Conservation (phyloP, 2,797 vertebrate species). For the Siniperca obscura region DNA sequence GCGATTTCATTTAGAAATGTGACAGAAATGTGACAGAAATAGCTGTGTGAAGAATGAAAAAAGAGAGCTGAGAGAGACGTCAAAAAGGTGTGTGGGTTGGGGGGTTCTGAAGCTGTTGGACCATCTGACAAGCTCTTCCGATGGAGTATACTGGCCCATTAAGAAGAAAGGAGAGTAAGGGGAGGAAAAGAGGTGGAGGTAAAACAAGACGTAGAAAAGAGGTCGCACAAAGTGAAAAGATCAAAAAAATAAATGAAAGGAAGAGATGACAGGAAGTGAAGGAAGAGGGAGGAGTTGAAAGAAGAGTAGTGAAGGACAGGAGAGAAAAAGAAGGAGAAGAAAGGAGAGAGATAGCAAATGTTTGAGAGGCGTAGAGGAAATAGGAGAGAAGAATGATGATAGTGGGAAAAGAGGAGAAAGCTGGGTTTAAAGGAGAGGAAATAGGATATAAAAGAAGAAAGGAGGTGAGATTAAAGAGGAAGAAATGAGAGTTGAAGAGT, state of each 20-base stretch:
- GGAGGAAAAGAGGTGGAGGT: too few species aligned
- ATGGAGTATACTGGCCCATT: background rate
- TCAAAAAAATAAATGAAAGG: too few species aligned
- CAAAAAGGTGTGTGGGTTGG: background rate
- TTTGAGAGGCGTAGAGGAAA: background rate
- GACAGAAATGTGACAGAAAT: background rate
- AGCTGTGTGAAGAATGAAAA: background rate
- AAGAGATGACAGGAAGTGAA: background rate
- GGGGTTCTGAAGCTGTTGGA: background rate
- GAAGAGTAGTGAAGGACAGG: background rate
- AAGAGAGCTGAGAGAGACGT: background rate
- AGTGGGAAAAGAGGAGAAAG: background rate
- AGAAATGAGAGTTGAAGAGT: slow-evolving; percentile 23
- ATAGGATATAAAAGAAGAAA: slow-evolving; percentile 17
- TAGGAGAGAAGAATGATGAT: background rate
- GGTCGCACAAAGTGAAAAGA: background rate
- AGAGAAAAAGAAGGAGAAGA: background rate
- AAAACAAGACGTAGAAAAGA: too few species aligned
- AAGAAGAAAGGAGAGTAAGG: background rate
- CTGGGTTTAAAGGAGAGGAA: slow-evolving; percentile 15
- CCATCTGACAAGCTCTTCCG: background rate
- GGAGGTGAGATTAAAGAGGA: background rate
- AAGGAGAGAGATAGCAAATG: background rate
- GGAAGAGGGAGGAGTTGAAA: background rate
- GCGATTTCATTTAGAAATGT: too few species aligned